Percentiles rank a stretch among this genome's conserved stretches.
phyloP scores from a whole-genome alignment of 2,113 vertebrate genomes.

The Orycteropus afer region DNA sequence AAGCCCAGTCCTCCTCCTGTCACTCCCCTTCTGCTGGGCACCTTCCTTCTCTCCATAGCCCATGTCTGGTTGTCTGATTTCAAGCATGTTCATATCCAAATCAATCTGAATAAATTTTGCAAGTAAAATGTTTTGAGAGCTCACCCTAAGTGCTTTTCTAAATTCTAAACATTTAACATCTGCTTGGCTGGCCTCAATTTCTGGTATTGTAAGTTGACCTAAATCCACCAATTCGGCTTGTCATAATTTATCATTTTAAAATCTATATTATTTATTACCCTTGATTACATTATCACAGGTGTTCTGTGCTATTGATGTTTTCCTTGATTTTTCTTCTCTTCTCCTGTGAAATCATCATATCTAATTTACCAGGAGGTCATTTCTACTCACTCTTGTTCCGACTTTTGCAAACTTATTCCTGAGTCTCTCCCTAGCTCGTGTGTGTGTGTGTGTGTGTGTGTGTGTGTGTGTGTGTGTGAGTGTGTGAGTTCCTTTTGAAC shows the following conservation, averaged over 20 bases:
- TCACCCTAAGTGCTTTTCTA: constrained; percentile 64
- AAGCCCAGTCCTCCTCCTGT: background rate
- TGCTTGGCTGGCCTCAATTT: constrained; percentile 62
- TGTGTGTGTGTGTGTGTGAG: background rate
- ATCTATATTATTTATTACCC: constrained; percentile 64
- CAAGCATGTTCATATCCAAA: constrained; percentile 68
- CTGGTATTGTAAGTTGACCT: constrained; percentile 20
- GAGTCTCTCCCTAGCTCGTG: background rate
- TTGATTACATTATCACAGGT: constrained; percentile 62
- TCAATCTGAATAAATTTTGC: constrained; percentile 70
- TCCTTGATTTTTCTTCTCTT: background rate
- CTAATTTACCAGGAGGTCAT: constrained; percentile 46
- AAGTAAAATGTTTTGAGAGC: constrained; percentile 72
- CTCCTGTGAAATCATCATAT: constrained; percentile 24
- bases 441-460: background rate
- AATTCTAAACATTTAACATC: constrained; percentile 70
- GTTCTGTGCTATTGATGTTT: background rate
- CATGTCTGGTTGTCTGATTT: constrained; percentile 23
- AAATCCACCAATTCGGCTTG: constrained; percentile 57
- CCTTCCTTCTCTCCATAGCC: background rate
- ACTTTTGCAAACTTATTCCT: constrained; percentile 11
- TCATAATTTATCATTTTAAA: constrained; percentile 60
- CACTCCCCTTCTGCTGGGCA: background rate
- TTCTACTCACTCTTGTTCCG: constrained; percentile 24
- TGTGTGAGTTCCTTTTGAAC: too few species aligned